Percentiles rank a stretch among this genome's conserved stretches.
Evolutionary conservation across 2,797 vertebrate genomes (phyloP).

Genomic region (Perodicticus potto): DNA sequence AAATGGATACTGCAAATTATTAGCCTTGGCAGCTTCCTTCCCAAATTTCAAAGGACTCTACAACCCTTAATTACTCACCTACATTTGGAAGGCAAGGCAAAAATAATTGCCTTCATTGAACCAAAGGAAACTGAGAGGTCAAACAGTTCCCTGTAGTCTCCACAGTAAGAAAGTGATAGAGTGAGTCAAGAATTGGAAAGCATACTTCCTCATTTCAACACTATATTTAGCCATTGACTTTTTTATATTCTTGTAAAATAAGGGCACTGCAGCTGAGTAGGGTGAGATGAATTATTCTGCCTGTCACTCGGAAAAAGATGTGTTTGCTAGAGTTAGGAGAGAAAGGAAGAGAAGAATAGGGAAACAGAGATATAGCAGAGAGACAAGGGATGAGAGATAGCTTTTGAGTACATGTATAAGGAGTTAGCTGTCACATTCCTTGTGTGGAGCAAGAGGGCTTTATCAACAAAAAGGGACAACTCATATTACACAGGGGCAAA

Average conservation of each 20-base stretch:
- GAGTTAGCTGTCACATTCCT: not conserved
- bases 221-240: constrained; percentile 58
- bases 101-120: constrained; percentile 46
- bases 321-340: constrained; percentile 29
- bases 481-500: not conserved
- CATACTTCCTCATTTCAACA: constrained; percentile 52
- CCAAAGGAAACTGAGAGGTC: constrained; percentile 59
- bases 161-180: constrained; percentile 58
- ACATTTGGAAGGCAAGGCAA: constrained; percentile 42
- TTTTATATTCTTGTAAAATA: constrained; percentile 38
- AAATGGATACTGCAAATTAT: constrained; percentile 42
- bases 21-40: constrained; percentile 44
- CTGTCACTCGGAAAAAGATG: not conserved
- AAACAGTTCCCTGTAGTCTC: not conserved
- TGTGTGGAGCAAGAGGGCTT: not conserved
- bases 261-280: not conserved
- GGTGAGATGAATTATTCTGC: not conserved
- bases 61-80: constrained; percentile 65
- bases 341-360: not conserved
- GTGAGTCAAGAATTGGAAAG: constrained; percentile 62
- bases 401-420: not conserved
- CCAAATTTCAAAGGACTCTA: constrained; percentile 33
- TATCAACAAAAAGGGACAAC: not conserved
- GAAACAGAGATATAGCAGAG: not conserved
- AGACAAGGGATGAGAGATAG: not conserved